A percentile compares a stretch with the other conserved stretches of the same genome.
phyloP scores from a whole-genome alignment of 2,888 invertebrate species.

The Polyommatus iphigenia region DNA sequence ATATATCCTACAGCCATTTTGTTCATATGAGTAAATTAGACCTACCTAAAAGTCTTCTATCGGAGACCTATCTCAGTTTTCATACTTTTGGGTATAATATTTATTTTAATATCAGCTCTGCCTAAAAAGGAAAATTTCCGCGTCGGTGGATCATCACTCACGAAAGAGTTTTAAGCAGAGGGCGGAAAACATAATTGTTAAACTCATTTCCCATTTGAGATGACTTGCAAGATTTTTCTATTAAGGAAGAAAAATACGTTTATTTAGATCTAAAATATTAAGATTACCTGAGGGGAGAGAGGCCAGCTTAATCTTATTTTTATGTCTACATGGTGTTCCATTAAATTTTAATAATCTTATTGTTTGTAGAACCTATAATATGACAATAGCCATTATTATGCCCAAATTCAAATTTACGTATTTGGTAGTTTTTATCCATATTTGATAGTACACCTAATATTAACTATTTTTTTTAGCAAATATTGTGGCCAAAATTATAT shows the following conservation, averaged over 20 bases:
- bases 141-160: neutral
- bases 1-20: no score
- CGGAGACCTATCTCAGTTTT: no score
- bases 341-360: no score
- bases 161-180: neutral
- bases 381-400: no score
- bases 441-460: no score
- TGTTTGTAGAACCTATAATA: no score
- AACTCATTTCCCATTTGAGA: constrained; percentile 3
- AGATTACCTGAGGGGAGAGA: neutral
- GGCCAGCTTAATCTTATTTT: neutral
- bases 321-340: neutral
- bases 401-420: no score
- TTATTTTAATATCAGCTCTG: neutral
- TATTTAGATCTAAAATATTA: neutral
- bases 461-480: no score
- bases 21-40: no score
- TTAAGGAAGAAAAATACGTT: neutral
- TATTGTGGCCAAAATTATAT: no score
- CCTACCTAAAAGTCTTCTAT: no score
- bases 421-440: no score
- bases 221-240: neutral
- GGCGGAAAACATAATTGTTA: constrained; percentile 8
- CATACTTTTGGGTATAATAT: neutral
- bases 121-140: neutral